These are phyloP conservation scores for Morpho helenor DNA, from an alignment of 2,888 invertebrate genomes.

Conservation along the genomic window DNA sequence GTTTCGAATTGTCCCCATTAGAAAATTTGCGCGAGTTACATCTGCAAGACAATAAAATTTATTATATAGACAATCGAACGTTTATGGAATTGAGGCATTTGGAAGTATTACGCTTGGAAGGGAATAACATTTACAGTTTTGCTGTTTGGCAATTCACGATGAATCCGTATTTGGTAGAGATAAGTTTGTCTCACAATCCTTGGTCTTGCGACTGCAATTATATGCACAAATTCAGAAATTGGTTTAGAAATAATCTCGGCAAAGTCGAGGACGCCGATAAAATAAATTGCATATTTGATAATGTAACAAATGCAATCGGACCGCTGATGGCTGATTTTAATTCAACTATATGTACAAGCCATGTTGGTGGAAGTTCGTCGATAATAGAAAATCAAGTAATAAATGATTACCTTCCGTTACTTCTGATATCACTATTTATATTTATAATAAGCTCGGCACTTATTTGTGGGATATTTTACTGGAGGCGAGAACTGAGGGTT, in stretches of 20 bases:
- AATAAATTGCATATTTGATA: conserved; percentile 87
- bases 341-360: conserved; percentile 86
- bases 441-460: conserved; percentile 87
- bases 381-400: conserved; percentile 87
- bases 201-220: conserved; percentile 96
- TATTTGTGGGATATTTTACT: conserved; percentile 88
- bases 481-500: conserved; percentile 88
- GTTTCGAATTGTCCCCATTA: conserved; percentile 89
- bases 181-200: conserved; percentile 89
- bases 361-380: conserved; percentile 85
- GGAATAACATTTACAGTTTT: conserved; percentile 89
- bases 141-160: conserved; percentile 91
- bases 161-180: conserved; percentile 92
- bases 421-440: conserved; percentile 87
- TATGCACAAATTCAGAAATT: conserved; percentile 87
- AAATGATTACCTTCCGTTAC: conserved; percentile 88
- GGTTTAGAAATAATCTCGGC: conserved; percentile 87
- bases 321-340: conserved; percentile 88
- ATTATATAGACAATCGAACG: conserved; percentile 90
- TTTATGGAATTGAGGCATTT: conserved; percentile 89
- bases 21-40: conserved; percentile 92
- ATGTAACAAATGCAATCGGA: conserved; percentile 84
- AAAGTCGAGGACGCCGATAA: conserved; percentile 89
- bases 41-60: conserved; percentile 91
- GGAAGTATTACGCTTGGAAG: conserved; percentile 90